Evolutionary conservation across 1,140 invertebrate genomes (phyloP).

Genomic region (Bombus fervidus): DNA sequence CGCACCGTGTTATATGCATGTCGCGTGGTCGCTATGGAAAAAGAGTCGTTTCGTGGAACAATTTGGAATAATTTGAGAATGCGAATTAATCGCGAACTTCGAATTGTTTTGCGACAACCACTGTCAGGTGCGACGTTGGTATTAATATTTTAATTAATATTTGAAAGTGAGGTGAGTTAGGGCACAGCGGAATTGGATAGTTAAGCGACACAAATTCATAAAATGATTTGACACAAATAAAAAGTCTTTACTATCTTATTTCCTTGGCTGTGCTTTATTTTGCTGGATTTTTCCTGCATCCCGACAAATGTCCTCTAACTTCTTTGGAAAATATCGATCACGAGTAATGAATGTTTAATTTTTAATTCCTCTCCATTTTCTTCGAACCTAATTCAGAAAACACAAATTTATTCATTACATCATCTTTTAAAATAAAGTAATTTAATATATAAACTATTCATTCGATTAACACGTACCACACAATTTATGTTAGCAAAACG

Average conservation of each 20-base stretch:
- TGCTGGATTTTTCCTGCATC: no score
- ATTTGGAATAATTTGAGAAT: conserved; percentile 26
- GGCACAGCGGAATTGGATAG: not conserved
- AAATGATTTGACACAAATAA: not conserved
- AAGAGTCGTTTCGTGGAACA: conserved; percentile 4
- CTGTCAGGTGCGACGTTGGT: not conserved
- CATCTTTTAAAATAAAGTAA: no score
- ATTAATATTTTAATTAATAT: not conserved
- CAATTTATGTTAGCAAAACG: not conserved
- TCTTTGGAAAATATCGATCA: no score
- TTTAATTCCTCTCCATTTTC: not conserved
- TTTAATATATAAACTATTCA: not conserved
- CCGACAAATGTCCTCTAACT: not conserved
- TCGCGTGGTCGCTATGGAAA: not conserved
- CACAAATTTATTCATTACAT: not conserved
- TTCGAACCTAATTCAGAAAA: not conserved
- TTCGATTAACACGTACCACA: not conserved
- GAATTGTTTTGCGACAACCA: not conserved
- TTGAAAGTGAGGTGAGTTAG: not conserved
- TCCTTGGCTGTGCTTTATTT: not conserved
- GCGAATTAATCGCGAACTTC: not conserved
- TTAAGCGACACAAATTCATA: not conserved
- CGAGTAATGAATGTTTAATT: not conserved
- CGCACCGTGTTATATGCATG: not conserved
- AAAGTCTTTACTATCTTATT: not conserved